These are phyloP conservation scores for Yponomeuta evonymella DNA, from an alignment of 2,888 invertebrate genomes.

Conservation along the genomic window DNA sequence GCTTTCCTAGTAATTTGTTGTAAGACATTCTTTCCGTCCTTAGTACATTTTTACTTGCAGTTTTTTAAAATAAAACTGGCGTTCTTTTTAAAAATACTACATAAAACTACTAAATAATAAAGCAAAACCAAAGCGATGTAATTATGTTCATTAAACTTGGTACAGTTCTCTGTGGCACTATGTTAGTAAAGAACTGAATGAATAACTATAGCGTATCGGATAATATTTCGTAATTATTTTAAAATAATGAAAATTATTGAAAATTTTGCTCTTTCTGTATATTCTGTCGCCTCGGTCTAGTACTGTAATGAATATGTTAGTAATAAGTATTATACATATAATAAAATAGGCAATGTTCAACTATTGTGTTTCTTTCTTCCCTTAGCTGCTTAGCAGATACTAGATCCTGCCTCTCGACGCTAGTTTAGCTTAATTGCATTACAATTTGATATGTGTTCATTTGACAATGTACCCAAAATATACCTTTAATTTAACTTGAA, in stretches of 20 bases:
- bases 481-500: no score
- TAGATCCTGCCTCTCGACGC: no score
- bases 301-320: slow-evolving; percentile 44
- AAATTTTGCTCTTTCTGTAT: slow-evolving; percentile 36
- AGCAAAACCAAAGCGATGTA: slow-evolving; percentile 20
- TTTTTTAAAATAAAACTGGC: slow-evolving; percentile 4
- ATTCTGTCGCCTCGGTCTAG: slow-evolving; percentile 47
- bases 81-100: no score
- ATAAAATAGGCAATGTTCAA: slow-evolving; percentile 72
- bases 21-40: slow-evolving; percentile 22
- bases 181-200: slow-evolving; percentile 52
- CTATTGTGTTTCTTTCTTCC: slow-evolving; percentile 44
- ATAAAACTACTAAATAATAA: slow-evolving; percentile 12
- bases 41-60: background rate
- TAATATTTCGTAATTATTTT: slow-evolving; percentile 13
- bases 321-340: slow-evolving; percentile 65
- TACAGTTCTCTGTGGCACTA: slow-evolving; percentile 15
- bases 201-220: slow-evolving; percentile 30
- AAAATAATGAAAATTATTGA: slow-evolving; percentile 30
- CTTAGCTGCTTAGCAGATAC: no score
- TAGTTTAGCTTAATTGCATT: no score
- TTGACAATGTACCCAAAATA: no score
- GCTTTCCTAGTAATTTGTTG: slow-evolving; percentile 8
- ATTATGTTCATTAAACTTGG: slow-evolving; percentile 22
- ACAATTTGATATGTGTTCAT: no score